Percentiles rank a stretch among this genome's conserved stretches.
Conservation (phyloP, 2,888 invertebrate genomes). For the Cynaeus angustus region DNA sequence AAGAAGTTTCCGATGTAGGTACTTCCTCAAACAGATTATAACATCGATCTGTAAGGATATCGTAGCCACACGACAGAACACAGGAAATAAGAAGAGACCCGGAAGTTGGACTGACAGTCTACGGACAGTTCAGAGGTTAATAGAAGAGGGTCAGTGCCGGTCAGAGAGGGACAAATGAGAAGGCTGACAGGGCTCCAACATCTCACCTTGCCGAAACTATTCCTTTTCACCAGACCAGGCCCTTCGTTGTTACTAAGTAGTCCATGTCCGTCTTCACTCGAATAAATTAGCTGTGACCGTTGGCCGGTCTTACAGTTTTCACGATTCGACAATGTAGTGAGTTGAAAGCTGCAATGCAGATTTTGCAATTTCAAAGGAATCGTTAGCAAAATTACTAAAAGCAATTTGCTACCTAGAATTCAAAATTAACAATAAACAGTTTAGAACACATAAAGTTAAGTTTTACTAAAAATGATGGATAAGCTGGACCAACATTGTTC, state of each 20-base stretch:
- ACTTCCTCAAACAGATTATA: conserved; percentile 44
- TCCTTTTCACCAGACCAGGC: conserved; percentile 34
- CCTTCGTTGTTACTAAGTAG: conserved; percentile 45
- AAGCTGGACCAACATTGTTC: too few species aligned
- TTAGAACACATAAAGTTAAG: too few species aligned
- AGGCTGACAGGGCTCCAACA: conserved; percentile 59
- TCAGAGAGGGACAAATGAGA: conserved; percentile 64
- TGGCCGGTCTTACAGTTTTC: conserved; percentile 21
- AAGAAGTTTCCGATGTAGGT: conserved; percentile 35
- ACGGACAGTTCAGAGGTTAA: conserved; percentile 64
- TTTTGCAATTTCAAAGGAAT: neutral
- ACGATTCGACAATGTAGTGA: too few species aligned
- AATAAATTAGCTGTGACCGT: conserved; percentile 46
- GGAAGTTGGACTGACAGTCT: conserved; percentile 52
- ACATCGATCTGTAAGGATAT: conserved; percentile 46
- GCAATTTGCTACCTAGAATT: too few species aligned
- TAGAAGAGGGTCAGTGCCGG: conserved; percentile 63
- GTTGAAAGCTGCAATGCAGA: conserved; percentile 33
- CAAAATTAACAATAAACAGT: too few species aligned
- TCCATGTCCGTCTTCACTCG: conserved; percentile 34
- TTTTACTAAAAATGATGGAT: too few species aligned
- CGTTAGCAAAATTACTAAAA: too few species aligned
- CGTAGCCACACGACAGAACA: conserved; percentile 40
- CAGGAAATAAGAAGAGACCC: conserved; percentile 53
- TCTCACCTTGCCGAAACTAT: conserved; percentile 50